These are phyloP conservation scores for Gambusia affinis DNA, from an alignment of 2,113 vertebrate species.

Conservation along the genomic window DNA sequence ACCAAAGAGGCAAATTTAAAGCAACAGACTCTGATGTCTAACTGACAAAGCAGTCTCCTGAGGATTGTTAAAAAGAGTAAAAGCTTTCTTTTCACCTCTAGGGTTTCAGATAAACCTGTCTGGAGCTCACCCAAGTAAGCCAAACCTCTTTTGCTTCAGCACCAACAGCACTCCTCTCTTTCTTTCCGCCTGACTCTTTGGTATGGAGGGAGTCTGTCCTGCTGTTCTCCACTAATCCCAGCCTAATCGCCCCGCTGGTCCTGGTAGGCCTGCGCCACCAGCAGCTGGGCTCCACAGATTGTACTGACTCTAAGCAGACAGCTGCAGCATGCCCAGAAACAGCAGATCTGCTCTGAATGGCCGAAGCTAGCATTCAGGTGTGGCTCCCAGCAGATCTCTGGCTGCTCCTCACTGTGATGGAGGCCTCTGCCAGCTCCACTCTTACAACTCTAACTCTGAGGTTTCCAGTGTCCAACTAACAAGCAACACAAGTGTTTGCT, in stretches of 20 bases:
- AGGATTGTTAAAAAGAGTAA: constrained; percentile 53
- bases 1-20: background rate
- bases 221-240: constrained; percentile 69
- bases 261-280: constrained; percentile 56
- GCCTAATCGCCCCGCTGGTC: constrained; percentile 40
- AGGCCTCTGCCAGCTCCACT: background rate
- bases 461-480: constrained; percentile 64
- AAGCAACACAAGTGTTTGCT: constrained; percentile 1
- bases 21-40: background rate
- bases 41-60: constrained; percentile 12
- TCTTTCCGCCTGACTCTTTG: constrained; percentile 68
- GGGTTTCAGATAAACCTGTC: constrained; percentile 85
- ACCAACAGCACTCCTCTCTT: constrained; percentile 60
- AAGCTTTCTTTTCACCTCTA: constrained; percentile 77
- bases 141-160: constrained; percentile 67
- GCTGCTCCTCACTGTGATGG: background rate
- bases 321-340: background rate
- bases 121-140: constrained; percentile 83
- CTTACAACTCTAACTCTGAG: constrained; percentile 59
- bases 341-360: background rate
- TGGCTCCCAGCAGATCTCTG: background rate
- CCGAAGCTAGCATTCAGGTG: too few species aligned
- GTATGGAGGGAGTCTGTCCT: constrained; percentile 69
- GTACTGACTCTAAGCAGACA: background rate
- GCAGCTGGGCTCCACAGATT: background rate